These are phyloP conservation scores for Callospermophilus lateralis DNA, from an alignment of 2,113 vertebrate species.

Conservation along the genomic window DNA sequence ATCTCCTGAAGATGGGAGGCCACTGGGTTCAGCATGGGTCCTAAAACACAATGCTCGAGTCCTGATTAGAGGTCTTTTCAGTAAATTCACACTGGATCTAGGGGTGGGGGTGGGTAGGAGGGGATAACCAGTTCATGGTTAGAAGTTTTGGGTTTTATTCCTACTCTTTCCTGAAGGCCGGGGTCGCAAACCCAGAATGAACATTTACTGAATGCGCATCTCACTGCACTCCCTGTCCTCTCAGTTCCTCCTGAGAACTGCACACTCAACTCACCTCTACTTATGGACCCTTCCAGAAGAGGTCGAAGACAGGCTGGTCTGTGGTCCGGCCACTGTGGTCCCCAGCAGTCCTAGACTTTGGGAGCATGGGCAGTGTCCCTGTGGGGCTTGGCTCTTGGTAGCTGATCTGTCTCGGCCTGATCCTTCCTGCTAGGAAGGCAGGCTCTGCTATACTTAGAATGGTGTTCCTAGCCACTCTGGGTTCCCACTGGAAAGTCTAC, in stretches of 20 bases:
- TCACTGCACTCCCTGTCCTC: neutral
- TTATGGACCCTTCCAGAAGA: neutral
- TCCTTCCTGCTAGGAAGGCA: neutral
- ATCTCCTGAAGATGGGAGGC: no score
- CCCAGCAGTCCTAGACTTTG: neutral
- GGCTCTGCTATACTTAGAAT: neutral
- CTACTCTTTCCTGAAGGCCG: neutral
- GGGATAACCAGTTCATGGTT: neutral
- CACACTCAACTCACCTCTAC: neutral
- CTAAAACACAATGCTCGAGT: neutral
- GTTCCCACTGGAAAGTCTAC: neutral
- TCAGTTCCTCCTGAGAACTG: neutral
- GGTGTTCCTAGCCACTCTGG: neutral
- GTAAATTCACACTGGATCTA: neutral
- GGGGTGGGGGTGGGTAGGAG: fast-evolving
- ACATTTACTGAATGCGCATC: neutral
- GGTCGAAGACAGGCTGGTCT: neutral
- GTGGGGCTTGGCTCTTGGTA: fast-evolving
- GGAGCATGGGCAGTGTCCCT: fast-evolving
- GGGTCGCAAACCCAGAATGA: neutral
- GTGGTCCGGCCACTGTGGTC: no score
- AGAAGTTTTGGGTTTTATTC: neutral
- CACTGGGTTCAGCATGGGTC: neutral
- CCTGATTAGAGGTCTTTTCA: neutral
- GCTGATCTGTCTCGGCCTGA: neutral